phyloP scores from a whole-genome alignment of 1,140 invertebrate species.

The Cyrtorhinus lividipennis region DNA sequence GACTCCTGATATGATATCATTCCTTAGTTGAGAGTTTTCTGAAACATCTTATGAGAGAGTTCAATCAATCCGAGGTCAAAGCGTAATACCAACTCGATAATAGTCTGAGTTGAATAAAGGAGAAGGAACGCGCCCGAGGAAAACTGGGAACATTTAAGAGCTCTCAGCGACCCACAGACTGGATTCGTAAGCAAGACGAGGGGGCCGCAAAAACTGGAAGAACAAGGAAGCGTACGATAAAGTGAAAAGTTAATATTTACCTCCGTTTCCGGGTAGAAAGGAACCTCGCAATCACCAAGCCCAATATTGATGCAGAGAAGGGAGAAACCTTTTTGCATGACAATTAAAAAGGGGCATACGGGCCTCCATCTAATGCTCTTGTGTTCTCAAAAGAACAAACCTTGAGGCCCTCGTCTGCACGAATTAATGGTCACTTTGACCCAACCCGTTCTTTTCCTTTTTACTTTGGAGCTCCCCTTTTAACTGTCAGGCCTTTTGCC shows the following conservation, averaged over 20 bases:
- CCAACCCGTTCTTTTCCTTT: background rate
- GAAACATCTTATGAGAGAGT: too few species aligned
- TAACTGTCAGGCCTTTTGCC: too few species aligned
- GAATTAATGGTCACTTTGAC: background rate
- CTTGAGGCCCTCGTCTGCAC: background rate
- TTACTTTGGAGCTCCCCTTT: background rate
- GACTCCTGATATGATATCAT: too few species aligned
- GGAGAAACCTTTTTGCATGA: constrained; percentile 12
- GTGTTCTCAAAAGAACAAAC: background rate
- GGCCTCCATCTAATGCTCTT: background rate
- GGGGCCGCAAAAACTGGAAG: constrained; percentile 2
- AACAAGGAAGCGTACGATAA: background rate
- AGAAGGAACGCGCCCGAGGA: too few species aligned
- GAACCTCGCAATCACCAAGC: constrained; percentile 11
- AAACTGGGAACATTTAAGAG: too few species aligned
- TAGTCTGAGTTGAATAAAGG: too few species aligned
- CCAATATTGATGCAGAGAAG: constrained; percentile 11
- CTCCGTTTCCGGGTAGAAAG: background rate
- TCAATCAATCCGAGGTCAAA: too few species aligned
- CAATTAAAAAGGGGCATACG: constrained; percentile 13
- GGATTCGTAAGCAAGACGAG: too few species aligned
- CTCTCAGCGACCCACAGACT: too few species aligned
- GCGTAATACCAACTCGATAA: too few species aligned
- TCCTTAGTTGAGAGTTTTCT: too few species aligned
- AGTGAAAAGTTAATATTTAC: constrained; percentile 17